These are phyloP conservation scores for Drosophila equinoxialis DNA, from an alignment of 1,140 invertebrate species.

Conservation along the genomic window DNA sequence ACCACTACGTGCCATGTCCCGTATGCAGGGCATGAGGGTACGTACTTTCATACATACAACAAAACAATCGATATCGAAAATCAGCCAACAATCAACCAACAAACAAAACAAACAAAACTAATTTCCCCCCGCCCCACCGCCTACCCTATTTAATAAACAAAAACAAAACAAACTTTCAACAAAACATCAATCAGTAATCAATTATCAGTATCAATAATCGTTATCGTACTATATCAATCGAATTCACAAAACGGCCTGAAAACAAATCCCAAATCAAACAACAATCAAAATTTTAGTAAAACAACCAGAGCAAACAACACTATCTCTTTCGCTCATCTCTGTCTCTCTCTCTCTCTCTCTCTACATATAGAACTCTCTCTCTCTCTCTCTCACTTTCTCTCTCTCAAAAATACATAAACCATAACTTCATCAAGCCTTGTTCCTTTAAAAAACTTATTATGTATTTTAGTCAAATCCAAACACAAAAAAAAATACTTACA, in stretches of 20 bases:
- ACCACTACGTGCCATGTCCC: slow-evolving; percentile 96
- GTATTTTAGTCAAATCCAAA: neutral
- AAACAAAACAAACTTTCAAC: slow-evolving; percentile 27
- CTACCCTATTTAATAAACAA: neutral
- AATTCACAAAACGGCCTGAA: slow-evolving; percentile 33
- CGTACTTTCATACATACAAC: slow-evolving; percentile 85
- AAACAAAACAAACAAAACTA: neutral
- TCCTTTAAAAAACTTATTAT: neutral
- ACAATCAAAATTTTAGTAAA: slow-evolving; percentile 26
- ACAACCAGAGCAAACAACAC: slow-evolving; percentile 54
- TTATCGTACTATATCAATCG: slow-evolving; percentile 59
- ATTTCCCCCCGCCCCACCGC: neutral
- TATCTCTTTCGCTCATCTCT: slow-evolving; percentile 16
- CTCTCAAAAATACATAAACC: slow-evolving; percentile 2
- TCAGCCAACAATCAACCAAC: slow-evolving; percentile 26
- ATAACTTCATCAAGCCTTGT: neutral
- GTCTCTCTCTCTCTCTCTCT: slow-evolving; percentile 26
- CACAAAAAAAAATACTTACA: neutral
- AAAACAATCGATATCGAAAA: slow-evolving; percentile 34
- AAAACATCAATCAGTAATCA: slow-evolving; percentile 24
- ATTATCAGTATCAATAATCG: slow-evolving; percentile 28
- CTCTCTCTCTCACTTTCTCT: slow-evolving; percentile 12
- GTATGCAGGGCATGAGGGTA: slow-evolving; percentile 99
- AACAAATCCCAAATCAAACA: slow-evolving; percentile 16
- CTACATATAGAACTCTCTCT: neutral